These are phyloP conservation scores for Heliconius eleuchia DNA, from an alignment of 1,140 invertebrate species.

Conservation along the genomic window DNA sequence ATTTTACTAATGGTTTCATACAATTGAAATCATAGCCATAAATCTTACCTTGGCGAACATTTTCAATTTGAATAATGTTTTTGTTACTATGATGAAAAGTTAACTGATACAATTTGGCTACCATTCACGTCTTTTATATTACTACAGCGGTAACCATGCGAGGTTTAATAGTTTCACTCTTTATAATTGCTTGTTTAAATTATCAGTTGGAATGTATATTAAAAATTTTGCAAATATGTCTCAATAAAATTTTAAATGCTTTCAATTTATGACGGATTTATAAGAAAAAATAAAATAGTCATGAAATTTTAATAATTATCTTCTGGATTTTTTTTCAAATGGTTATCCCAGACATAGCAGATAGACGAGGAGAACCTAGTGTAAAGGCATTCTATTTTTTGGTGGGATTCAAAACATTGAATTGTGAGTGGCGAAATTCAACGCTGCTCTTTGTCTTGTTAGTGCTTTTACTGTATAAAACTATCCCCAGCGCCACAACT, in stretches of 20 bases:
- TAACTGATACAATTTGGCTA: constrained; percentile 22
- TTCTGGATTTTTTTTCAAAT: background rate
- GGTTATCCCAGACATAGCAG: too few relatives aligned
- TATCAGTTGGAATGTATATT: background rate
- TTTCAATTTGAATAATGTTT: background rate
- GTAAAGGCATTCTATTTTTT: too few relatives aligned
- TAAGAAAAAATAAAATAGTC: too few relatives aligned
- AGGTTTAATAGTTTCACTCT: constrained; percentile 3
- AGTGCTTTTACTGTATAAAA: too few relatives aligned
- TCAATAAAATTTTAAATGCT: background rate
- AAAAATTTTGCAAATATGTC: background rate
- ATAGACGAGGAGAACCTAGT: too few relatives aligned
- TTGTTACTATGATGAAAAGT: background rate
- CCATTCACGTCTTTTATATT: constrained; percentile 37
- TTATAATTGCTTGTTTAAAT: constrained; percentile 13
- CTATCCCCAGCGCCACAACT: too few relatives aligned
- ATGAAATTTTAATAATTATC: too few relatives aligned
- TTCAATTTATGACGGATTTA: background rate
- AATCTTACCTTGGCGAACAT: background rate
- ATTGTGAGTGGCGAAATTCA: too few relatives aligned
- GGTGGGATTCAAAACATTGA: too few relatives aligned
- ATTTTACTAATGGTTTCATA: too few relatives aligned
- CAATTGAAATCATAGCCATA: background rate
- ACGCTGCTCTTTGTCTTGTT: too few relatives aligned
- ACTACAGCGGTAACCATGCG: constrained; percentile 27